These are phyloP conservation scores for Sylvia atricapilla DNA, from an alignment of 2,113 vertebrate species.

Conservation along the genomic window DNA sequence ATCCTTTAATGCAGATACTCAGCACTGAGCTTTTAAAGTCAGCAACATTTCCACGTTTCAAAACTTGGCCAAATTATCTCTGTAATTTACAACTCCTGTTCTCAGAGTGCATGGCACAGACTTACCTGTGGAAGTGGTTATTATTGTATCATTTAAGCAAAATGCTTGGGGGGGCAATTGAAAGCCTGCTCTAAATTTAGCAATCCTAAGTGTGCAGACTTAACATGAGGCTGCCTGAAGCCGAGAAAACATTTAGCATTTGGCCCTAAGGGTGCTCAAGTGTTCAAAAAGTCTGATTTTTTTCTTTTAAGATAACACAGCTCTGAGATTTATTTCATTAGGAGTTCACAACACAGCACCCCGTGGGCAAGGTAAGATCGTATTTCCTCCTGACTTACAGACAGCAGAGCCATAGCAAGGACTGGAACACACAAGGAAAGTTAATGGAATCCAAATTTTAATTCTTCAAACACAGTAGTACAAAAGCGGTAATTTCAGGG, in stretches of 20 bases:
- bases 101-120: background rate
- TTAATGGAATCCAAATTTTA: background rate
- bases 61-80: background rate
- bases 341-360: background rate
- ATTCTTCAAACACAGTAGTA: background rate
- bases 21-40: background rate
- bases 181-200: background rate
- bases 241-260: background rate
- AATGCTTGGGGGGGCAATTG: slow-evolving; percentile 1
- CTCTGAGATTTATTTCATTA: background rate
- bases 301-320: background rate
- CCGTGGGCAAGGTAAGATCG: rapidly evolving
- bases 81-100: background rate
- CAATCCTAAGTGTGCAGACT: background rate
- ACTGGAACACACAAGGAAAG: background rate
- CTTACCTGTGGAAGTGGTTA: background rate
- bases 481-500: background rate
- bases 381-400: background rate
- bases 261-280: background rate
- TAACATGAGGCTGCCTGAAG: slow-evolving; percentile 1
- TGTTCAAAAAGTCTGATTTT: background rate
- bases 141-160: background rate
- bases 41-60: background rate
- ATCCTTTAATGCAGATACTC: background rate
- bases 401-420: background rate